Conservation (phyloP, 2,113 vertebrate genomes). For the Emydura subglobosa region DNA sequence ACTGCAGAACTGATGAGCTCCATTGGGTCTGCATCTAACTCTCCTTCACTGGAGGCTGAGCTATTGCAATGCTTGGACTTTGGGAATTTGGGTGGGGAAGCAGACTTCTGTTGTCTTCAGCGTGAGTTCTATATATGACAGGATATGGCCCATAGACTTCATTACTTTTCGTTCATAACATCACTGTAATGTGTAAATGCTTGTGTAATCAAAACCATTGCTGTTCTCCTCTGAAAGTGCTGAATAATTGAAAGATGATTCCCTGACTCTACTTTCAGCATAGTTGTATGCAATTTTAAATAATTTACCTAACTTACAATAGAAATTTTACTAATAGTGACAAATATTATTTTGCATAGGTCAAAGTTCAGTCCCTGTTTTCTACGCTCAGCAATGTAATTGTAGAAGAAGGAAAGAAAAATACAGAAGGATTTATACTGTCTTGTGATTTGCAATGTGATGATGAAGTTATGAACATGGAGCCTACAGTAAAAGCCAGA, state of each 20-base stretch:
- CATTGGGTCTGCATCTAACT: not conserved
- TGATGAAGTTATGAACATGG: slow-evolving; percentile 81
- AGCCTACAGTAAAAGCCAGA: slow-evolving; percentile 79
- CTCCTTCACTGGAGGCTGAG: not conserved
- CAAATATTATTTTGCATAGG: slow-evolving; percentile 44
- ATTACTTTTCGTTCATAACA: not conserved
- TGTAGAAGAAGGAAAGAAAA: slow-evolving; percentile 64
- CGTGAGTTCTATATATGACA: not conserved
- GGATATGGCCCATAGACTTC: not conserved
- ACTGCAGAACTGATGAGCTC: not conserved
- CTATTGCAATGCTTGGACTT: not conserved
- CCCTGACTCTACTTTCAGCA: fast-evolving
- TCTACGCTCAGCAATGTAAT: slow-evolving; percentile 50
- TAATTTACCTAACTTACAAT: not conserved
- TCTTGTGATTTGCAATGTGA: slow-evolving; percentile 73
- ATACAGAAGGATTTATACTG: slow-evolving; percentile 44
- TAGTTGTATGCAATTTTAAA: not conserved
- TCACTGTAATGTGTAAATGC: not conserved
- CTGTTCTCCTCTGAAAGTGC: not conserved
- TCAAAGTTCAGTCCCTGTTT: slow-evolving; percentile 62
- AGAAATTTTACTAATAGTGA: not conserved
- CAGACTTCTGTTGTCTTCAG: not conserved
- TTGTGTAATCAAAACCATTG: not conserved
- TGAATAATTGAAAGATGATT: not conserved
- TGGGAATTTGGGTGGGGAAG: not conserved